Conservation (phyloP, 2,888 invertebrate genomes). For the Nesidiocoris tenuis region DNA sequence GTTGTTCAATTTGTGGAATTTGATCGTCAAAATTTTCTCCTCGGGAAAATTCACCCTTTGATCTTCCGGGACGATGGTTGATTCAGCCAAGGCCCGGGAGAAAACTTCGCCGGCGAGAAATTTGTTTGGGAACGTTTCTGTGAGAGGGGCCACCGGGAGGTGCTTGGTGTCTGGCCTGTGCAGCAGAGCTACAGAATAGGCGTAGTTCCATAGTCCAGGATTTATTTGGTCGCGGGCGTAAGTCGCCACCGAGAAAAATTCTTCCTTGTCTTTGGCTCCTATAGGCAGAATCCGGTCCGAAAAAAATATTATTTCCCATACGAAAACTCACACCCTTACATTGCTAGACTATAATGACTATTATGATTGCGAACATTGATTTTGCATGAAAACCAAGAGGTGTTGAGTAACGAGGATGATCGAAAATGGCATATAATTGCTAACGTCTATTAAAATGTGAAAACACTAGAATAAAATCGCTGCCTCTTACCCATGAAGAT, state of each 20-base stretch:
- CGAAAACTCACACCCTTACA: not conserved
- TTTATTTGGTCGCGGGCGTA: conserved; percentile 74
- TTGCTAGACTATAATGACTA: not conserved
- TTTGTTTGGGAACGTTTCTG: conserved; percentile 78
- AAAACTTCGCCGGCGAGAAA: conserved; percentile 75
- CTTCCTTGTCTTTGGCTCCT: conserved; percentile 70
- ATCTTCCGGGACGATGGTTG: conserved; percentile 58
- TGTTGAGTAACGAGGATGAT: no score
- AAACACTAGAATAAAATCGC: no score
- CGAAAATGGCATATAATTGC: no score
- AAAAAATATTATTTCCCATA: not conserved
- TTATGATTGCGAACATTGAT: not conserved
- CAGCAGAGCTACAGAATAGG: conserved; percentile 71
- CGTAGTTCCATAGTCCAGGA: conserved; percentile 77
- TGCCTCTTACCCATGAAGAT: conserved; percentile 64
- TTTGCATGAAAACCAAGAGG: no score
- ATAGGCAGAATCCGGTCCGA: no score
- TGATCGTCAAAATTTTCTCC: not conserved
- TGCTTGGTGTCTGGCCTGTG: conserved; percentile 72
- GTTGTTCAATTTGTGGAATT: no score
- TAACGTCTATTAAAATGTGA: no score
- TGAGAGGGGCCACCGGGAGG: conserved; percentile 69
- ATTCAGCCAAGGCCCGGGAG: conserved; percentile 67
- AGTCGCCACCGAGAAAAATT: conserved; percentile 68
- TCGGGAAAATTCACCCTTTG: conserved; percentile 34